Conservation (phyloP, 1,140 invertebrate genomes). For the Littorina saxatilis region DNA sequence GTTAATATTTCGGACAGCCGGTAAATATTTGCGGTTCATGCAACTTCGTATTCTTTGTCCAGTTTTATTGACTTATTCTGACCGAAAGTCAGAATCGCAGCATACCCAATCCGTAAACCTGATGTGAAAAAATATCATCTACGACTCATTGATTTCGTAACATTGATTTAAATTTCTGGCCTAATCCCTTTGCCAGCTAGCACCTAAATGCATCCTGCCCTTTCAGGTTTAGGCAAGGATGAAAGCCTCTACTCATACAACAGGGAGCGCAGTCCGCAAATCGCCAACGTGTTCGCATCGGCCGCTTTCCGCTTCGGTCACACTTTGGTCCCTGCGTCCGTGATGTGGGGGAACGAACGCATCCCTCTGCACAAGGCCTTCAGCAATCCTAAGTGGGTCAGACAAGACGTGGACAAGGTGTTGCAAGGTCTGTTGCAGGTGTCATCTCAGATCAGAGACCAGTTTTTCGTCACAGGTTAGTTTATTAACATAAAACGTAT, state of each 20-base stretch:
- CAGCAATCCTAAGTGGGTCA: constrained; percentile 19
- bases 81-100: no score
- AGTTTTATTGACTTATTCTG: no score
- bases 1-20: no score
- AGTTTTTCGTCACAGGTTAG: constrained; percentile 11
- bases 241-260: constrained; percentile 76
- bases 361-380: constrained; percentile 17
- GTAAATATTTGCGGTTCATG: no score
- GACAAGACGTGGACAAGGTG: constrained; percentile 1
- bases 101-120: no score
- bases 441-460: not conserved
- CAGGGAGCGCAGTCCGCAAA: constrained; percentile 78
- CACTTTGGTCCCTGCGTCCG: constrained; percentile 83
- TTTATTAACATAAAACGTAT: no score
- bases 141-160: no score
- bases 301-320: constrained; percentile 82
- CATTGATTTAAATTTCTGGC: constrained; percentile 82
- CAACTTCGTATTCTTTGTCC: no score
- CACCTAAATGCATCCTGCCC: constrained; percentile 70
- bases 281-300: constrained; percentile 82
- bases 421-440: not conserved
- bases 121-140: no score
- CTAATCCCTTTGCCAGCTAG: constrained; percentile 81
- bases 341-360: constrained; percentile 73
- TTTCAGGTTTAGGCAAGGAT: no score